Percentiles rank a stretch among this genome's conserved stretches.
Evolutionary conservation across 2,888 invertebrate genomes (phyloP).

Genomic region (Drosophila macrospina): DNA sequence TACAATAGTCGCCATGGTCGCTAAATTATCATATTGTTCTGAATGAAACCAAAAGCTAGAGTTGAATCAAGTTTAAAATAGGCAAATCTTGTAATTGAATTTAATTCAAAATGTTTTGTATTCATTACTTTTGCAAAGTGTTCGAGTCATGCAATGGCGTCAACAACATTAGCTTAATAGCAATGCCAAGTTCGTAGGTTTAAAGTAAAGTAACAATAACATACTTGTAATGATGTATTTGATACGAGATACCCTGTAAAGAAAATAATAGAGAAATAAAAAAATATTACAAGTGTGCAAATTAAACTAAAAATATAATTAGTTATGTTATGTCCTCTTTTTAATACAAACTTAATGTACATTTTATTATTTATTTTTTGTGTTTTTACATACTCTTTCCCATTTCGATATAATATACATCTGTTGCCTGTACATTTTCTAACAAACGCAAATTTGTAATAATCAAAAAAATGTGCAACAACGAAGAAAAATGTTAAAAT

Average conservation of each 20-base stretch:
- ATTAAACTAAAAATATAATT: not conserved
- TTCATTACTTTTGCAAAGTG: slow-evolving; percentile 61
- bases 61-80: slow-evolving; percentile 2
- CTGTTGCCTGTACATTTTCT: no score
- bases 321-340: no score
- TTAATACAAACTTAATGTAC: no score
- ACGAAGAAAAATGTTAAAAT: no score
- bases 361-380: no score
- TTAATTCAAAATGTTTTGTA: slow-evolving; percentile 39
- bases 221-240: not conserved
- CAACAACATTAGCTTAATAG: slow-evolving; percentile 30
- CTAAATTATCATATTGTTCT: not conserved
- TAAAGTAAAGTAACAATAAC: slow-evolving; percentile 8
- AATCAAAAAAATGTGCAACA: no score
- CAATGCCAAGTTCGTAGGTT: slow-evolving; percentile 51
- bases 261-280: not conserved
- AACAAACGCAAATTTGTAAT: no score
- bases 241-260: slow-evolving; percentile 2
- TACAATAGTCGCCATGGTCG: no score
- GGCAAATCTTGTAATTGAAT: slow-evolving; percentile 44
- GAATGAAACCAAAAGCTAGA: not conserved
- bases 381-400: no score
- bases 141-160: slow-evolving; percentile 54
- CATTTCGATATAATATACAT: no score
- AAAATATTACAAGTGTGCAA: not conserved